Percentiles rank a stretch among this genome's conserved stretches.
Evolutionary conservation across 1,140 invertebrate genomes (phyloP).

Genomic region (Aphaenogaster floridana): DNA sequence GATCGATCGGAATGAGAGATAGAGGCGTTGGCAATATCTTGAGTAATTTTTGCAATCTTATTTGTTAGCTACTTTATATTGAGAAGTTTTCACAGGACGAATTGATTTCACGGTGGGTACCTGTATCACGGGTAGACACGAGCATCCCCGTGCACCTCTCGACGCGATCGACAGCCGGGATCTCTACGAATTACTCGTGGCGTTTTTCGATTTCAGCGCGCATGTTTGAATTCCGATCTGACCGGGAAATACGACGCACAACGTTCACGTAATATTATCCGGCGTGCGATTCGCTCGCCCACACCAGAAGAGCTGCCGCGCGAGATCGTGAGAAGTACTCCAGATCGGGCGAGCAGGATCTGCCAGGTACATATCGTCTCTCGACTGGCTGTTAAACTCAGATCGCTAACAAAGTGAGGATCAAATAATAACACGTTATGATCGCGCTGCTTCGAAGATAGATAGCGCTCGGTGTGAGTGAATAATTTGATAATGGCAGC

Average conservation of each 20-base stretch:
- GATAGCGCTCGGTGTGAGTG: slow-evolving; percentile 85
- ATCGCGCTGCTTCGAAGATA: slow-evolving; percentile 83
- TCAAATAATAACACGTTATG: slow-evolving; percentile 86
- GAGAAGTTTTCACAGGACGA: not conserved
- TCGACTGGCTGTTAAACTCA: slow-evolving; percentile 80
- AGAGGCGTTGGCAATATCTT: not conserved
- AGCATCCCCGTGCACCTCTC: not conserved
- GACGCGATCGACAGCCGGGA: slow-evolving; percentile 46
- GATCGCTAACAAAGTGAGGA: slow-evolving; percentile 87
- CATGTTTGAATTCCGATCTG: slow-evolving; percentile 34
- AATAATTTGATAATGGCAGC: slow-evolving; percentile 86
- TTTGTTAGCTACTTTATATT: not conserved
- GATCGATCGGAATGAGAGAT: not conserved
- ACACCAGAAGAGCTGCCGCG: slow-evolving; percentile 58
- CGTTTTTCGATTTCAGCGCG: slow-evolving; percentile 36
- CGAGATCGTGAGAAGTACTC: slow-evolving; percentile 83
- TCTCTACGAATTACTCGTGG: slow-evolving; percentile 19
- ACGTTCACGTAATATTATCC: slow-evolving; percentile 48
- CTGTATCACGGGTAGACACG: not conserved
- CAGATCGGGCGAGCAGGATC: slow-evolving; percentile 81
- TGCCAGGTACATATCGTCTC: slow-evolving; percentile 74
- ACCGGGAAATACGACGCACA: slow-evolving; percentile 2
- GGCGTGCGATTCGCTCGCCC: slow-evolving; percentile 17
- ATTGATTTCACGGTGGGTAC: slow-evolving; percentile 23
- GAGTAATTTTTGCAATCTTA: not conserved